A percentile compares a stretch with the other conserved stretches of the same genome.
Conservation (phyloP, 2,888 invertebrate species). For the Sarcophaga variegata region DNA sequence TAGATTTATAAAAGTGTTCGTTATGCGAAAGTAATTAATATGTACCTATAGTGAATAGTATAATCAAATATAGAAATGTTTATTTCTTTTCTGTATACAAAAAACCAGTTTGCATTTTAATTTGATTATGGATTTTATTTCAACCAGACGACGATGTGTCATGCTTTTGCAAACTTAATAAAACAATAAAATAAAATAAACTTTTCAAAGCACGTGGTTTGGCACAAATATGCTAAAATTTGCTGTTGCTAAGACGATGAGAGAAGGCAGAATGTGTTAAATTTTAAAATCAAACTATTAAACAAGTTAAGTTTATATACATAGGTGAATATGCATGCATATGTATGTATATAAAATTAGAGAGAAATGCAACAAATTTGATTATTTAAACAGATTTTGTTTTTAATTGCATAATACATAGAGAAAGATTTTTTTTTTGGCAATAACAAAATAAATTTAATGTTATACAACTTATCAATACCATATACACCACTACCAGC, state of each 20-base stretch:
- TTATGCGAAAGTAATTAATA: not conserved
- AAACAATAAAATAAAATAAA: not conserved
- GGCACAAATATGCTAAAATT: not conserved
- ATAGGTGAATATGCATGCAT: not conserved
- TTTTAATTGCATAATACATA: constrained; percentile 34
- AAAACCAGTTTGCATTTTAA: too few species aligned
- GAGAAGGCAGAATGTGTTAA: not conserved
- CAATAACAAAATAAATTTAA: not conserved
- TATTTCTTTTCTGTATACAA: too few species aligned
- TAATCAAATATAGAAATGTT: too few species aligned
- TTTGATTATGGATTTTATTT: too few species aligned
- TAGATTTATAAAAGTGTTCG: not conserved
- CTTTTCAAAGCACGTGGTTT: constrained; percentile 11
- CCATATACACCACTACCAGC: not conserved
- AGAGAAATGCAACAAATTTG: not conserved
- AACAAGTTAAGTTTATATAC: not conserved
- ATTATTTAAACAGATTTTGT: constrained; percentile 5
- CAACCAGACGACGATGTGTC: not conserved
- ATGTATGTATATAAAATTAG: not conserved
- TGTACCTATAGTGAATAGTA: not conserved
- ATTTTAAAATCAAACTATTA: not conserved
- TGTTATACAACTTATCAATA: constrained; percentile 29
- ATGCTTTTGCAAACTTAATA: not conserved
- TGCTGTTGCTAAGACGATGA: not conserved
- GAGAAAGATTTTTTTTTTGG: constrained; percentile 6